Conservation (phyloP, 2,888 invertebrate genomes). For the Didymodactylos carnosus region DNA sequence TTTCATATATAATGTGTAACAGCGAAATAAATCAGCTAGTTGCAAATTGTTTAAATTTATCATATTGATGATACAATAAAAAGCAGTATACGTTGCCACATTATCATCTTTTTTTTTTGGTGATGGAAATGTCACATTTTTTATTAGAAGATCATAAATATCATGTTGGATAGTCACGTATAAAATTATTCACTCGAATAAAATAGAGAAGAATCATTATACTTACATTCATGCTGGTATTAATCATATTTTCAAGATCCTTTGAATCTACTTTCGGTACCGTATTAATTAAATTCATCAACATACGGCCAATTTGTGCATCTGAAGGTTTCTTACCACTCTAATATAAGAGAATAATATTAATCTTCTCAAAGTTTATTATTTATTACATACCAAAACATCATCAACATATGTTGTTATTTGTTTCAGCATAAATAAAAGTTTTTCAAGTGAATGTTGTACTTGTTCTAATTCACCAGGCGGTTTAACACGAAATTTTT, state of each 20-base stretch:
- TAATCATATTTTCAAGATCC: constrained; percentile 80
- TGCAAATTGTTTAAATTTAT: no score
- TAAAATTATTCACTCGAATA: neutral
- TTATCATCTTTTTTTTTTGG: no score
- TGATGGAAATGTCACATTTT: no score
- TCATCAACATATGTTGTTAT: constrained; percentile 57
- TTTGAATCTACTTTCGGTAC: constrained; percentile 73
- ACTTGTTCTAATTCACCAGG: constrained; percentile 52
- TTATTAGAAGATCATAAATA: no score
- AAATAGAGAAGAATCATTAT: neutral
- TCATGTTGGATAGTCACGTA: no score
- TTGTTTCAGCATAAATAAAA: neutral
- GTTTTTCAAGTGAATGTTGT: constrained; percentile 32
- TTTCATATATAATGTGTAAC: no score
- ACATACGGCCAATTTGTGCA: constrained; percentile 53
- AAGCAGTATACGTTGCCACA: no score
- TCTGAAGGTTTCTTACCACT: constrained; percentile 42
- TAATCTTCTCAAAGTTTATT: neutral
- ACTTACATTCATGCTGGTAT: constrained; percentile 65
- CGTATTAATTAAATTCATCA: constrained; percentile 73
- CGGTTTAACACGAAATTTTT: constrained; percentile 48
- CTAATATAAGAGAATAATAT: constrained; percentile 20
- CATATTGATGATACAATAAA: no score
- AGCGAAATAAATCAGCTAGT: no score
- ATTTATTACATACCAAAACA: constrained; percentile 43